Conservation (phyloP, 2,888 invertebrate species). For the Electrophaes corylata region DNA sequence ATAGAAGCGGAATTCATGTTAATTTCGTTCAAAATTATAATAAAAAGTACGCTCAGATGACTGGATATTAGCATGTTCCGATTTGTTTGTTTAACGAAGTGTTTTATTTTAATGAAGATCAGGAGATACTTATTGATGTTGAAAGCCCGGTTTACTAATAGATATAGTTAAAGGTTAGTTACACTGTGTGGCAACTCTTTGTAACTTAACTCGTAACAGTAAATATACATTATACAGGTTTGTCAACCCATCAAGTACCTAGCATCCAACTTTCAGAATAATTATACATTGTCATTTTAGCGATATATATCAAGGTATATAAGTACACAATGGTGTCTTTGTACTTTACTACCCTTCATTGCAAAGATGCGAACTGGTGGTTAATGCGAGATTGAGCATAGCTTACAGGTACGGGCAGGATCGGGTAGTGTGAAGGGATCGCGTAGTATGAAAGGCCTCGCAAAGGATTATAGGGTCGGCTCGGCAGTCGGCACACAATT, state of each 20-base stretch:
- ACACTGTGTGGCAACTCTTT: no score
- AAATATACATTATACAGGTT: no score
- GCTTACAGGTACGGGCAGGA: neutral
- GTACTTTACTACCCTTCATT: neutral
- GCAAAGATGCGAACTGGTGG: neutral
- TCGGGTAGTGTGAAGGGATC: conserved; percentile 17
- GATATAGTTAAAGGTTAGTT: no score
- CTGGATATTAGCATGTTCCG: conserved; percentile 25
- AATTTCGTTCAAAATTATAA: conserved; percentile 38
- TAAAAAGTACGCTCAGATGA: conserved; percentile 37
- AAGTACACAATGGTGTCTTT: no score
- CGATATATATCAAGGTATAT: no score
- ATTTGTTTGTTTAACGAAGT: conserved; percentile 27
- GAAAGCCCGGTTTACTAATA: neutral
- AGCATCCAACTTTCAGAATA: no score
- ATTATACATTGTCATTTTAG: no score
- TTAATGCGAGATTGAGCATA: neutral
- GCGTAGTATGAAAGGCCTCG: conserved; percentile 34
- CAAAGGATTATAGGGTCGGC: conserved; percentile 61
- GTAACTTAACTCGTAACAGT: no score
- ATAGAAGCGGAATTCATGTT: conserved; percentile 38
- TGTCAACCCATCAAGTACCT: no score
- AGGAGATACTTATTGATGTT: neutral
- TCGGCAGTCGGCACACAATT: conserved; percentile 63
- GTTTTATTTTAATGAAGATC: neutral